phyloP scores from a whole-genome alignment of 2,113 vertebrate genomes.

The Seriola rivoliana region DNA sequence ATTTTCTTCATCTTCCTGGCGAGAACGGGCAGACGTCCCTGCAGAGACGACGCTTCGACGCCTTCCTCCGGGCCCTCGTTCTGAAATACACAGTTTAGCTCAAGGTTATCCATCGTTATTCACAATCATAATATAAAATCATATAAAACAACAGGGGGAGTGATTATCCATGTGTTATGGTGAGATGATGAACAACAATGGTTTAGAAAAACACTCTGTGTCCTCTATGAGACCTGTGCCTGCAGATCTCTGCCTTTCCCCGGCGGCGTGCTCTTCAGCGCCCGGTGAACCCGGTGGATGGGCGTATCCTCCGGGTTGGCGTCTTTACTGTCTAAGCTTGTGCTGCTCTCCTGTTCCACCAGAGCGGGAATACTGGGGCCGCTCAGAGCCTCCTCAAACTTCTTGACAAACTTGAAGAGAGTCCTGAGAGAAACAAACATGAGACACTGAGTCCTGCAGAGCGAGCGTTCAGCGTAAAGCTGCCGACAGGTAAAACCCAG shows the following conservation, averaged over 20 bases:
- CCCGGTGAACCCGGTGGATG: slow-evolving; percentile 85
- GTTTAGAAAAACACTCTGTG: not conserved
- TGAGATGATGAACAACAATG: not conserved
- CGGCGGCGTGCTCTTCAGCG: slow-evolving; percentile 83
- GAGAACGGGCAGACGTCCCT: slow-evolving; percentile 89
- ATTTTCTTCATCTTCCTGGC: slow-evolving; percentile 92
- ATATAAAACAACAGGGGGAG: not conserved
- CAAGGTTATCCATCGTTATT: not conserved
- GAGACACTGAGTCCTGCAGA: no score
- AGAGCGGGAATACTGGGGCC: slow-evolving; percentile 87
- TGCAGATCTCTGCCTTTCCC: slow-evolving; percentile 77
- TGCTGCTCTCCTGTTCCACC: slow-evolving; percentile 86
- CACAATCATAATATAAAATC: not conserved
- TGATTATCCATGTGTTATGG: not conserved
- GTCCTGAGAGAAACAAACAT: slow-evolving; percentile 82
- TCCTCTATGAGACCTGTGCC: slow-evolving; percentile 53
- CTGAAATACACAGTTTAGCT: slow-evolving; percentile 52
- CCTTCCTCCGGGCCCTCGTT: slow-evolving; percentile 63
- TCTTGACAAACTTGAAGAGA: slow-evolving; percentile 97
- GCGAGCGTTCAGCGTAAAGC: no score
- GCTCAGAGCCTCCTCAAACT: slow-evolving; percentile 89
- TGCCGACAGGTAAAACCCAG: no score
- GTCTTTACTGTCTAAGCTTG: slow-evolving; percentile 82
- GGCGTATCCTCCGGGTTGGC: slow-evolving; percentile 81
- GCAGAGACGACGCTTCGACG: slow-evolving; percentile 79